phyloP scores from a whole-genome alignment of 2,113 vertebrate genomes.

The Podarcis raffonei region DNA sequence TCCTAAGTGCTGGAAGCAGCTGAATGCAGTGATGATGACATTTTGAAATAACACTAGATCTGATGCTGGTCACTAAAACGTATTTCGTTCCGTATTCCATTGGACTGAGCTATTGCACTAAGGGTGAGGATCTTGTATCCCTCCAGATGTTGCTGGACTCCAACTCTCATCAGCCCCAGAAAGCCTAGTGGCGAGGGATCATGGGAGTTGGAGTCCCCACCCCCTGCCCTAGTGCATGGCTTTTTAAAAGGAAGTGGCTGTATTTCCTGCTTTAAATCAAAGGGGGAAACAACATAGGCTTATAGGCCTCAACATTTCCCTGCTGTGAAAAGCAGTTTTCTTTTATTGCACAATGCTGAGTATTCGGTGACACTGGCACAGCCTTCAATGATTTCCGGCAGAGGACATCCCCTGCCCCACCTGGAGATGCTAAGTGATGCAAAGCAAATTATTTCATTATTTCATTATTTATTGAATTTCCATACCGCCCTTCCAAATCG shows the following conservation, averaged over 20 bases:
- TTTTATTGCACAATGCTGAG: constrained; percentile 40
- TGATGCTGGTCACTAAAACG: not conserved
- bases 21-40: not conserved
- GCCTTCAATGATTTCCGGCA: no score
- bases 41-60: not conserved
- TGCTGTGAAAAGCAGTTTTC: not conserved
- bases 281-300: not conserved
- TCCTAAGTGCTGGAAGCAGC: not conserved
- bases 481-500: no score
- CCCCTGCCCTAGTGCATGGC: not conserved
- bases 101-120: not conserved
- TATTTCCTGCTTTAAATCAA: not conserved
- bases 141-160: no score
- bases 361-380: not conserved
- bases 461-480: no score
- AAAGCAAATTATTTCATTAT: not conserved
- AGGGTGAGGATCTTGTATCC: not conserved
- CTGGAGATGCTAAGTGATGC: no score
- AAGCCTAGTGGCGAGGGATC: no score
- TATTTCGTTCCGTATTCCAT: not conserved
- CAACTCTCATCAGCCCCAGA: no score
- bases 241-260: not conserved
- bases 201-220: no score
- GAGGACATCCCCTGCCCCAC: no score
- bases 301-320: not conserved